phyloP scores from a whole-genome alignment of 2,797 vertebrate species.

The Bucorvus abyssinicus region DNA sequence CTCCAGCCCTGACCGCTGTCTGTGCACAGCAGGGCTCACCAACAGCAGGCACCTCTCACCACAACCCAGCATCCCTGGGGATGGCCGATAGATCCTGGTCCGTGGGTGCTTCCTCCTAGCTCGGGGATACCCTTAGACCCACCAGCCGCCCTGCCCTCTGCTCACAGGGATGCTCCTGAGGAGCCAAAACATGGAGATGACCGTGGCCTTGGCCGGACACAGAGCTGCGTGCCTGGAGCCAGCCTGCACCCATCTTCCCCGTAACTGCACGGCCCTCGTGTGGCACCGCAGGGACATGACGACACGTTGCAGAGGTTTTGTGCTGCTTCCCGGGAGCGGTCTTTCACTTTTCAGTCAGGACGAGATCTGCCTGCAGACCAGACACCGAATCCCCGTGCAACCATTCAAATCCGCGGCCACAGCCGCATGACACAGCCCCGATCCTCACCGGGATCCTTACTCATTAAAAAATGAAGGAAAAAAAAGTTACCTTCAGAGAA shows the following conservation, averaged over 20 bases:
- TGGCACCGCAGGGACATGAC: accelerated
- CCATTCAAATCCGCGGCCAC: accelerated
- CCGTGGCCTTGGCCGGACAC: not conserved
- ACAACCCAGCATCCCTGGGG: not conserved
- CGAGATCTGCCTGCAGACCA: not conserved
- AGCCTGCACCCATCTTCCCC: accelerated
- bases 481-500: not conserved
- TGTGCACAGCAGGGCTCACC: too few relatives aligned
- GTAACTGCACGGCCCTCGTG: not conserved
- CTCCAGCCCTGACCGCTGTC: too few relatives aligned
- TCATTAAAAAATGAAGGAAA: not conserved
- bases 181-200: not conserved
- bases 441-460: not conserved
- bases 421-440: accelerated
- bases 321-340: not conserved
- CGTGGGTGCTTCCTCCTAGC: not conserved
- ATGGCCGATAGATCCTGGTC: not conserved
- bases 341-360: not conserved
- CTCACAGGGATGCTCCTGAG: not conserved
- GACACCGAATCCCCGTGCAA: not conserved
- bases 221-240: accelerated
- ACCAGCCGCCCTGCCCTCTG: not conserved
- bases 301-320: not conserved
- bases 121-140: not conserved
- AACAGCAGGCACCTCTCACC: too few relatives aligned